phyloP scores from a whole-genome alignment of 2,797 vertebrate species.

The Lagocephalus sceleratus region DNA sequence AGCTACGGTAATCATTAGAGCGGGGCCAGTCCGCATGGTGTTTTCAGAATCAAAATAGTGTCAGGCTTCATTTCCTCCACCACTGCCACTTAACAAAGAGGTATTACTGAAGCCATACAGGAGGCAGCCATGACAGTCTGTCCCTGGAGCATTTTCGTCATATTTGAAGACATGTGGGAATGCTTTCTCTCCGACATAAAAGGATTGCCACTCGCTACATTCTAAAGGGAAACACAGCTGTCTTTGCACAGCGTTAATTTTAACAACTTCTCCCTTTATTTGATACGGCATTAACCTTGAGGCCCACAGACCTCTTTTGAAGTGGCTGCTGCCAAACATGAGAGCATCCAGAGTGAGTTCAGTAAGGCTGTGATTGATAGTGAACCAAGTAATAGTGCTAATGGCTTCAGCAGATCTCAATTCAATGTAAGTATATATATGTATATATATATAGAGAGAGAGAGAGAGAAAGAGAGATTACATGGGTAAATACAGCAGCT shows the following conservation, averaged over 20 bases:
- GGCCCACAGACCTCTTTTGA: conserved; percentile 66
- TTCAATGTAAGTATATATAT: conserved; percentile 6
- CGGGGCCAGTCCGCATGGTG: conserved; percentile 73
- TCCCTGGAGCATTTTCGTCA: conserved; percentile 81
- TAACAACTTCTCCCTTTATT: conserved; percentile 76
- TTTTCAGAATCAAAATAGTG: conserved; percentile 86
- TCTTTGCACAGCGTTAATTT: conserved; percentile 78
- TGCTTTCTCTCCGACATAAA: conserved; percentile 85
- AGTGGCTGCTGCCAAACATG: conserved; percentile 48
- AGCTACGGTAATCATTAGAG: conserved; percentile 60
- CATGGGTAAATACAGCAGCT: conserved; percentile 7
- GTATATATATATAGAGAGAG: too few species aligned
- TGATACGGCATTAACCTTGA: conserved; percentile 74
- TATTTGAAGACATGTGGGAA: conserved; percentile 89
- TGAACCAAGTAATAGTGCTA: conserved; percentile 55
- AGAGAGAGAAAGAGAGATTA: conserved; percentile 4
- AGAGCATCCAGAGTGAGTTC: conserved; percentile 63
- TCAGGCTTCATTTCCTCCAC: conserved; percentile 85
- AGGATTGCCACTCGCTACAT: conserved; percentile 69
- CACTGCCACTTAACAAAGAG: conserved; percentile 73
- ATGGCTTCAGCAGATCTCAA: conserved; percentile 23
- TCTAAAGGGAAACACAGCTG: conserved; percentile 73
- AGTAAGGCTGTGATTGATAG: conserved; percentile 62
- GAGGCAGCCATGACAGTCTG: conserved; percentile 66
- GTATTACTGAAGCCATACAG: conserved; percentile 82